Base-by-base conservation (phyloP, 2,113 vertebrate species). In the Prunella himalayana region DNA sequence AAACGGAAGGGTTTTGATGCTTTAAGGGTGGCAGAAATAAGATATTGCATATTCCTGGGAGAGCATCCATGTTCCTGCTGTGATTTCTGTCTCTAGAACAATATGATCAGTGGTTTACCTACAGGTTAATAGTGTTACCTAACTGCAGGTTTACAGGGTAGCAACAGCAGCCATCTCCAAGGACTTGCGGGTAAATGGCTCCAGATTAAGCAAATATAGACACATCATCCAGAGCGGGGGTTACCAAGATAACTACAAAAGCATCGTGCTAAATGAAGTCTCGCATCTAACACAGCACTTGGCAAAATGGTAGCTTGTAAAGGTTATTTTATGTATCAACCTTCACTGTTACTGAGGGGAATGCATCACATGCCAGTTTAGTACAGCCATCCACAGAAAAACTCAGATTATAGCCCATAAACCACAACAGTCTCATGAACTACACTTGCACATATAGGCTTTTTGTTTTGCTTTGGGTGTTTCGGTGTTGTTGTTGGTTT, bases 31-130 rank as follows among this genome's bases (percentile, higher is more conserved):
- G 31, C 30, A 35, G 63, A 16, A 41, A 27, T 5, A 19, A 22
- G 6, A 4, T 15, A 7, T 1, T 28, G 6, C 2, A 0, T 2
- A 3, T 10, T 56, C 11, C 13, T 28, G 6, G 44, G 27, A 13
- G 2, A 5, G 13, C 2, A 6, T 18, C 64, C 3, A 0, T 19
- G 11, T 53, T 44, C 41, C n/a, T 5, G 1, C 53, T 12, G 31
- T 7, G 7, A 24, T 56, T 79, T 35, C 35, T 44, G 7, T n/a
- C n/a, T 39, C 63, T 3, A 2, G 41, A 64, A 41, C 31, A 42
- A 8, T 0, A 6, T 0, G 4, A 27, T 6, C 25, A 5, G 0
- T 0, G 2, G 3, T 16, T 72, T 23, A 10, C 5, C 20, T 16
- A 17, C 0, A 0, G 18, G 49, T 9, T 2, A 7, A 13, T 0